These are phyloP conservation scores for Dolichoris vasculosae DNA, from an alignment of 1,140 invertebrate genomes.

Conservation along the genomic window DNA sequence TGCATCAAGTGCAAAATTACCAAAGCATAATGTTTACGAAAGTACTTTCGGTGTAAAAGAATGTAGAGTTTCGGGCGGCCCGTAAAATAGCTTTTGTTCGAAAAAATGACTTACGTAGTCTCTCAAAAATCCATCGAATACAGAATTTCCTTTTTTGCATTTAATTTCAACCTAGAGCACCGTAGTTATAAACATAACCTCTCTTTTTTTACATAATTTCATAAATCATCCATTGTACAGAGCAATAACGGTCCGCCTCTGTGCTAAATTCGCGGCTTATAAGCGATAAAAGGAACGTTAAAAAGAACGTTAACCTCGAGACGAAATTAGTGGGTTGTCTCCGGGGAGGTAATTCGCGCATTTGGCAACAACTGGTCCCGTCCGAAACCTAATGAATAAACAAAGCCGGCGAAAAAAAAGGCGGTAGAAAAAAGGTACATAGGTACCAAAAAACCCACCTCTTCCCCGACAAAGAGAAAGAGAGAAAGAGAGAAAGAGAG, in stretches of 20 bases:
- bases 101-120: not conserved
- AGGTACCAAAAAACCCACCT: too few relatives aligned
- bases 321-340: not conserved
- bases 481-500: not conserved
- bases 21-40: constrained; percentile 4
- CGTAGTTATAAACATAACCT: too few relatives aligned
- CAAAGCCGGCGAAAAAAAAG: not conserved
- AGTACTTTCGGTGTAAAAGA: not conserved
- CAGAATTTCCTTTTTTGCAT: too few relatives aligned
- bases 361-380: not conserved
- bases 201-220: too few relatives aligned
- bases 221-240: too few relatives aligned
- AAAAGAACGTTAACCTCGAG: not conserved
- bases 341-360: not conserved
- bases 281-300: not conserved
- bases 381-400: not conserved
- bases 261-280: not conserved
- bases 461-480: too few relatives aligned
- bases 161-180: too few relatives aligned
- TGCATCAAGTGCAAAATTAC: constrained; percentile 19
- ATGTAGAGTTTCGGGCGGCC: not conserved
- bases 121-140: too few relatives aligned
- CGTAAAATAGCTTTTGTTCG: not conserved
- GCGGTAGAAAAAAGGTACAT: not conserved
- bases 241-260: not conserved